Conservation (phyloP, 2,113 vertebrate genomes). For the Paradoxurus hermaphroditus region DNA sequence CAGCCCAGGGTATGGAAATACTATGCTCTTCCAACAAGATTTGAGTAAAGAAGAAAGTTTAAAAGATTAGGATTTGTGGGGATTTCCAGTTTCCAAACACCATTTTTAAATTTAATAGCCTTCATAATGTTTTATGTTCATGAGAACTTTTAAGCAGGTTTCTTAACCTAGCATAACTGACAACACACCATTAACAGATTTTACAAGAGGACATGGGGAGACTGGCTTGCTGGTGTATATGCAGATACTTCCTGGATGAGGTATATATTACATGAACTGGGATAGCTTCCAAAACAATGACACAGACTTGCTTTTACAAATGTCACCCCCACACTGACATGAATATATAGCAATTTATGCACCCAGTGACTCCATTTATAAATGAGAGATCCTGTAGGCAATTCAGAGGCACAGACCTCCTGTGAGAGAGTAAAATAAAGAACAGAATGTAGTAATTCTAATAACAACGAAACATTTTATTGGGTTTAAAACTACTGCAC, state of each 20-base stretch:
- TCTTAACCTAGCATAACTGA: conserved; percentile 21
- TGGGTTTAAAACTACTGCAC: background rate
- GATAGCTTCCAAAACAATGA: background rate
- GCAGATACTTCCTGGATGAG: background rate
- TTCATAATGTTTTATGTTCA: conserved; percentile 49
- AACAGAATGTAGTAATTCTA: background rate
- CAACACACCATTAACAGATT: conserved; percentile 21
- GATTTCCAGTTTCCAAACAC: conserved; percentile 22
- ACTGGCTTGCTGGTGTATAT: background rate
- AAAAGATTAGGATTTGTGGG: background rate
- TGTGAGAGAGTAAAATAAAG: background rate
- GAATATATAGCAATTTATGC: background rate
- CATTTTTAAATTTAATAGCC: conserved; percentile 17
- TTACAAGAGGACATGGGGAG: background rate
- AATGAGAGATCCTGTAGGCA: background rate
- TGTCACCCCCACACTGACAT: background rate
- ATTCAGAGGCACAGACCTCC: background rate
- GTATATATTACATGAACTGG: background rate
- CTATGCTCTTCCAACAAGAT: background rate
- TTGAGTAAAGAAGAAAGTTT: background rate
- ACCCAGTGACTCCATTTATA: background rate
- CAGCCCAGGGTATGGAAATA: background rate
- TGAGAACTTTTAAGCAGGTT: conserved; percentile 33
- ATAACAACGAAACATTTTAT: background rate
- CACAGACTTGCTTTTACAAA: background rate